Conservation (phyloP, 30 jellyfish, hydroid and myxozoan species). For the Pseudorhiza aurosa region DNA sequence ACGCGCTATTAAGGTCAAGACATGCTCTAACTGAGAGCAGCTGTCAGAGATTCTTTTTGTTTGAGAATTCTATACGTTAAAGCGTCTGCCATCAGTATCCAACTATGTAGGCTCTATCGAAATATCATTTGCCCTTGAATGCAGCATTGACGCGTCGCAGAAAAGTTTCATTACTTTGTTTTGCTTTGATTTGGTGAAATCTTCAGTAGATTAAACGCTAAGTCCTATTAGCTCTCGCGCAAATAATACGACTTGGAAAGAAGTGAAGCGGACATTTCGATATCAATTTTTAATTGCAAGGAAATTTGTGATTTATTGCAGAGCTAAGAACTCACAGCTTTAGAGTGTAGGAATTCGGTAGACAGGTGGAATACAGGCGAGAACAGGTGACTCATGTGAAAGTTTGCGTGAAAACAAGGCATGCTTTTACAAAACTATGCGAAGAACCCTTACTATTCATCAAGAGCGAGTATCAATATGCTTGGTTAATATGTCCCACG, state of each 20-base stretch:
- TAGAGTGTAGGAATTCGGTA: constrained; percentile 35
- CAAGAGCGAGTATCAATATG: neutral
- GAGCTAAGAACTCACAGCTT: constrained; percentile 49
- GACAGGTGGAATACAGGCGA: constrained; percentile 51
- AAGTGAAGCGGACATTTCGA: constrained; percentile 30
- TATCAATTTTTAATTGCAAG: constrained; percentile 73
- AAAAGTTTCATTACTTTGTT: constrained; percentile 10
- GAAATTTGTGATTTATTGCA: constrained; percentile 75
- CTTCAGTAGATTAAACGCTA: constrained; percentile 22
- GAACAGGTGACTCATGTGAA: constrained; percentile 64
- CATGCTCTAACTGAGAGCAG: constrained; percentile 67
- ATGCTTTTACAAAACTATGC: constrained; percentile 18
- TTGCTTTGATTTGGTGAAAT: constrained; percentile 9
- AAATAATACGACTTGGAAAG: constrained; percentile 19
- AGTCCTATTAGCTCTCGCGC: constrained; percentile 42
- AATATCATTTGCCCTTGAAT: constrained; percentile 27
- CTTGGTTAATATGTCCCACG: neutral
- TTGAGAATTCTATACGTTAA: constrained; percentile 3
- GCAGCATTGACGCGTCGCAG: neutral
- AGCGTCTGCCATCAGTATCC: constrained; percentile 13
- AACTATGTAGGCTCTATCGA: constrained; percentile 20
- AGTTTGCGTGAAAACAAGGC: constrained; percentile 32
- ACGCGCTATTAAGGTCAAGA: constrained; percentile 48
- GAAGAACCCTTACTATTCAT: neutral
- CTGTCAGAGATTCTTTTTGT: constrained; percentile 46